Evolutionary conservation across 2,113 vertebrate genomes (phyloP), one percentile per base, ranked within the genome.

Genomic region (Lampris incognitus): DNA sequence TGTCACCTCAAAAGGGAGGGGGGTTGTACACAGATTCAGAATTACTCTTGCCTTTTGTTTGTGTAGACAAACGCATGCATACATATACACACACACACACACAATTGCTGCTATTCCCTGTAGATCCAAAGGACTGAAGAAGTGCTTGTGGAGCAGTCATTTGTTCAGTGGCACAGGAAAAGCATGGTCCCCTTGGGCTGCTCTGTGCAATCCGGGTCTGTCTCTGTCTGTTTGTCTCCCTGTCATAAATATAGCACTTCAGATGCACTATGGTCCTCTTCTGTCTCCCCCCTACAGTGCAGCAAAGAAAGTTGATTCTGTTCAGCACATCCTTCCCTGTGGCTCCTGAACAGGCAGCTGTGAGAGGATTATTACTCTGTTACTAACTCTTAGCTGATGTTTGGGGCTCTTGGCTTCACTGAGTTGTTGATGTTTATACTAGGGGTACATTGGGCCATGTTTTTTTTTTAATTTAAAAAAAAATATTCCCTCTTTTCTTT

Each of bases 71-170:
- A 13, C 61, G 6, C 41, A 3, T 13, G 57, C 66, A 13, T 52
- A 67, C 56, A 13, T 58, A 74, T 10, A 67, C 24, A 64, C 42
- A 48, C 62, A 48, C 42, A 50, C 39, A 5, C 54, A 61, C 6
- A 46, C 24, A 55, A 39, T 56, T 50, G 24, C 46, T 59, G 7
- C 1, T 9, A 40, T 74, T 85, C 83, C 83, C 79, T 40, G 72
- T 57, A 81, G 87, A 89, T 87, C 62, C 55, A 55, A 44, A 13
- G 4, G 60, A 71, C 40, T 78, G 86, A 88, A 83, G 66, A 66
- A 85, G 85, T 84, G 87, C 79, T 89, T 84, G 78, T 86, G 76
- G 84, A 90, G 89, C 89, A 85, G 88, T 87, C 85, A 89, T 90
- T 88, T 84, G 87, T 81, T 89, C 80, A 72, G 79, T 70, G 83